Evolutionary conservation across 2,113 vertebrate genomes (phyloP), one percentile per base, ranked within the genome.

Genomic region (Osmerus eperlanus): DNA sequence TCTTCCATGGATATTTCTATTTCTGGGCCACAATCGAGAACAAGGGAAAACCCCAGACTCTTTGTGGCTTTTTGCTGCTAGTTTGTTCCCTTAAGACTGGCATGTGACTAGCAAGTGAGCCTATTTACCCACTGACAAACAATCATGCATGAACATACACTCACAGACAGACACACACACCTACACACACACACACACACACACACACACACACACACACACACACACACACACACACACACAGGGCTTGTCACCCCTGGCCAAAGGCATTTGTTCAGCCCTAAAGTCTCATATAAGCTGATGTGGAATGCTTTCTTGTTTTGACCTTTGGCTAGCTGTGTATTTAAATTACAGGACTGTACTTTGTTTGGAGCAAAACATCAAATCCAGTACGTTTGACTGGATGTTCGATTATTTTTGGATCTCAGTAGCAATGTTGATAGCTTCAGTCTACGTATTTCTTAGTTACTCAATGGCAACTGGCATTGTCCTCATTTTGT

Each of bases 301-400:
- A 79, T 84, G 82, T 76, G 86, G 89, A 89, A 89, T 90, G 89
- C 81, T 86, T 69, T 70, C 77, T 84, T 86, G 75, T 88, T 84
- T 86, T 78, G 29, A 23, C 16, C 70, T 74, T 2, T 72, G 73
- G 78, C 72, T 81, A 80, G 83, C 85, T 75, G 76, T 83, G 82
- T 85, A 28, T 13, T 87, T 85, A 78, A 80, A 82, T 86, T 82
- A 84, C 81, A 83, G 74, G 76, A 67, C 81, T 83, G 71, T 72
- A 79, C 79, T 87, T 86, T 86, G 82, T 83, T 80, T 13, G 7
- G 64, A 78, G 76, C 65, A 75, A 73, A 84, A 81, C 70, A 78
- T 73, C 74, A 77, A 85, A 83, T 85, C 81, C 72, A 63, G 15
- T 9, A 3, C 67, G 78, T 84, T 85, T 83, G 75, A 84, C 83